Percentiles rank a stretch among this genome's conserved stretches.
Conservation (phyloP, 2,888 invertebrate species). For the Thumatha senex region DNA sequence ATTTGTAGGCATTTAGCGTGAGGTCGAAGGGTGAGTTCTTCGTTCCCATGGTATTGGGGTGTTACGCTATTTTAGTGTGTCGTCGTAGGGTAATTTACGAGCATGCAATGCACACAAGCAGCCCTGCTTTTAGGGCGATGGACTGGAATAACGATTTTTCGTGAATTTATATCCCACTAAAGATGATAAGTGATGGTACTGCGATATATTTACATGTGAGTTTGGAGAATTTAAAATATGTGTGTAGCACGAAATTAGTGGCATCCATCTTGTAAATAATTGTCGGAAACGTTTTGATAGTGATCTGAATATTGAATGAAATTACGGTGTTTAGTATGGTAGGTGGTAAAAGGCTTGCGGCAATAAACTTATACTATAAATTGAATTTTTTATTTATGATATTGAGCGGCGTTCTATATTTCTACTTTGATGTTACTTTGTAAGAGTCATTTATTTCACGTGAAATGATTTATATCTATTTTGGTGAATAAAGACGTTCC, state of each 20-base stretch:
- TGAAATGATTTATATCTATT: background rate
- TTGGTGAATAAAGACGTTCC: background rate
- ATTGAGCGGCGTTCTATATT: conserved; percentile 14
- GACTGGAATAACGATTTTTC: conserved; percentile 68
- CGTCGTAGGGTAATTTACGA: conserved; percentile 77
- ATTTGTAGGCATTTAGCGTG: conserved; percentile 77
- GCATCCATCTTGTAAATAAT: conserved; percentile 23
- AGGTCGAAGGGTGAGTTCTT: conserved; percentile 54
- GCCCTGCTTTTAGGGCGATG: conserved; percentile 73
- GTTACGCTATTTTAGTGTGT: conserved; percentile 81
- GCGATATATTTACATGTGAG: conserved; percentile 27
- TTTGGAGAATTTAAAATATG: conserved; percentile 31
- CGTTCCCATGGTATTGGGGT: conserved; percentile 79
- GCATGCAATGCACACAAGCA: conserved; percentile 65
- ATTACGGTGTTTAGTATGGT: conserved; percentile 40
- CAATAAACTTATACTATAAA: conserved; percentile 27
- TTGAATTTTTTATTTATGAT: conserved; percentile 27
- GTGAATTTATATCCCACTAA: conserved; percentile 62
- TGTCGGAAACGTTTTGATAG: conserved; percentile 29
- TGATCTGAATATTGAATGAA: conserved; percentile 44
- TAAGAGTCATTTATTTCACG: background rate
- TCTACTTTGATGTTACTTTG: conserved; percentile 11
- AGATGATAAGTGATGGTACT: conserved; percentile 46
- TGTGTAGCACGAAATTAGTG: conserved; percentile 24
- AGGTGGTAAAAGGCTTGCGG: conserved; percentile 37